A percentile compares a stretch with the other conserved stretches of the same genome.
phyloP scores from a whole-genome alignment of 1,140 invertebrate genomes.

The Scaptomyza hsui region DNA sequence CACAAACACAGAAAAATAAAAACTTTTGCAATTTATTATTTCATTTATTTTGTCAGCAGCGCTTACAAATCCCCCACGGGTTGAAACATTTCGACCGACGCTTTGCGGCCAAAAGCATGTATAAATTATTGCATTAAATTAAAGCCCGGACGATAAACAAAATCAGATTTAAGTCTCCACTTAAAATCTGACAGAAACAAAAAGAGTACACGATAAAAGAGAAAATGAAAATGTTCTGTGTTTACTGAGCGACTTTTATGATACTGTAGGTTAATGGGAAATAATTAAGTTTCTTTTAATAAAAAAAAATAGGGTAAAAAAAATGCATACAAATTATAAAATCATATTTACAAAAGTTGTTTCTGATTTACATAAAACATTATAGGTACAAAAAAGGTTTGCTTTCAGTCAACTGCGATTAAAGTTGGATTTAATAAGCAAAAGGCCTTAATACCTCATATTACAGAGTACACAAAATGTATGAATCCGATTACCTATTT shows the following conservation, averaged over 20 bases:
- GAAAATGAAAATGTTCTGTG: not conserved
- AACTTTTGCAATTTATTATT: slow-evolving; percentile 79
- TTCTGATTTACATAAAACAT: too few species aligned
- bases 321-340: not conserved
- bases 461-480: too few species aligned
- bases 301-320: too few species aligned
- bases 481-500: too few species aligned
- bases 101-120: slow-evolving; percentile 54
- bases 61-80: slow-evolving; percentile 60
- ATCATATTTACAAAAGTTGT: not conserved
- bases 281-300: too few species aligned
- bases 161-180: slow-evolving; percentile 62
- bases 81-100: slow-evolving; percentile 26
- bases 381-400: too few species aligned
- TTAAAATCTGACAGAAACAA: slow-evolving; percentile 24
- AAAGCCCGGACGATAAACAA: slow-evolving; percentile 44
- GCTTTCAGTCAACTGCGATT: too few species aligned
- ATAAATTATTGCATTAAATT: slow-evolving; percentile 74
- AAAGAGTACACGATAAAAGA: slow-evolving; percentile 7
- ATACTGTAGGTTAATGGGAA: not conserved
- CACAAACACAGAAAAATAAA: slow-evolving; percentile 15
- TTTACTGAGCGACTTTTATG: not conserved
- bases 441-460: too few species aligned
- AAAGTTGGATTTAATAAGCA: too few species aligned
- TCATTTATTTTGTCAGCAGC: slow-evolving; percentile 74